Base-by-base conservation (phyloP, 2,797 vertebrate genomes). In the Coracias cyanogaster region DNA sequence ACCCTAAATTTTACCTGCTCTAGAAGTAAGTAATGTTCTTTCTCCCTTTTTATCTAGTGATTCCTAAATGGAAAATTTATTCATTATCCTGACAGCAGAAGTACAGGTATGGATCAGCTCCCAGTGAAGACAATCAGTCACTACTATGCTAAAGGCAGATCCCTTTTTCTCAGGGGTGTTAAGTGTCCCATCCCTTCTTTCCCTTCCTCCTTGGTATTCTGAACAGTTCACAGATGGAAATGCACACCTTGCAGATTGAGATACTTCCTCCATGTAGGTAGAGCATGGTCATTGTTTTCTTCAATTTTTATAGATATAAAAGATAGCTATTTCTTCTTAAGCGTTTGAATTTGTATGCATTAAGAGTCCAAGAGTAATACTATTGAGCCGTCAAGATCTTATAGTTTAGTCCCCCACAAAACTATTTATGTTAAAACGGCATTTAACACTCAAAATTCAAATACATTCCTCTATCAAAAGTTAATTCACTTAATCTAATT, bases 21-120 rank as follows among this genome's bases (percentile, higher is more conserved):
- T 64, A 8, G 35, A 79, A 77, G 60, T 64, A 54, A 13, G 8
- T 6, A 48, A 3, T 33, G 13, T 55, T 82, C 16, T 73, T 46
- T 89, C 6, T 74, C 16, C 9, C 10, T 35, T 65, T 90, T 86
- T 52, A 19, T 13, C 8, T 69, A 20, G 18, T 21, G 15, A 57
- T 48, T 86, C 24, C 19, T 57, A 60, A 45, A 21, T 17, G 15
- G n/a, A 78, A 91, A 81, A 64, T 17, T 6, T 10, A 61, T 3
- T 26, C 22, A 3, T 10, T 28, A 26, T 9, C 12, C 7, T 10
- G 29, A 43, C 15, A 66, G 43, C 24, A 83, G 48, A 74, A 46
- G 11, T 31, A 86, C 2, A 5, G 6, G 3, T 35, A 39, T 43
- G 29, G 11, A 41, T 19, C 0, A 0, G 14, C 19, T 60, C 8